Base-by-base conservation (phyloP, 2,797 vertebrate genomes). In the Sebastes taczanowskii region DNA sequence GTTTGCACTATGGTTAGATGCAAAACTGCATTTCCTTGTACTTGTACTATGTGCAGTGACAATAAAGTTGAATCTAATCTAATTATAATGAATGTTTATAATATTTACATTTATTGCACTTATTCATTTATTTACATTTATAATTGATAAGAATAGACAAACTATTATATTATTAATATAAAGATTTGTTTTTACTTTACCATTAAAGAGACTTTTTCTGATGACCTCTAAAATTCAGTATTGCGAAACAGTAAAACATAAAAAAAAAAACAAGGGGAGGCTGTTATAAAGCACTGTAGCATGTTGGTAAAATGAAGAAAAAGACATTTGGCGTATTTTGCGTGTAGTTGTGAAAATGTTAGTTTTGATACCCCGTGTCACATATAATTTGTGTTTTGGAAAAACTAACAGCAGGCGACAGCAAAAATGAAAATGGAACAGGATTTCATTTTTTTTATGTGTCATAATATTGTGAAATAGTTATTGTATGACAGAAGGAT, bases 381-480 rank as follows among this genome's bases (percentile, higher is more conserved):
- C 34, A 22, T 20, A 30, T 83, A 68, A 85, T 82, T 80, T 75
- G 49, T 71, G 61, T 65, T 71, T 68, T 74, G 35, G 27, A 16
- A 27, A 84, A 80, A 71, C 52, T 70, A 69, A 56, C 74, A 83
- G 61, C 73, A 75, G 77, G 69, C 6, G 8, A 66, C 16, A 0
- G 16, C 61, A 62, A 80, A 69, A 63, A 32, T 59, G 20, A 77
- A 59, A 84, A 74, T 61, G 42, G 10, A 23, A 49, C 58, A 29
- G 22, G 59, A 76, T 70, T 83, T 79, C 4, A 20, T 63, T 65
- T 52, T 35, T 35, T 23, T 23, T 77, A 77, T 76, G 74, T 77
- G 73, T 74, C 77, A 77, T 59, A 84, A 76, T 18, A 34, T 30
- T 23, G 56, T 69, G 46, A 79, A 84, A 58, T 38, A 68, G 60